These are phyloP conservation scores for Homalodisca vitripennis DNA, from an alignment of 1,140 invertebrate genomes.

Conservation along the genomic window DNA sequence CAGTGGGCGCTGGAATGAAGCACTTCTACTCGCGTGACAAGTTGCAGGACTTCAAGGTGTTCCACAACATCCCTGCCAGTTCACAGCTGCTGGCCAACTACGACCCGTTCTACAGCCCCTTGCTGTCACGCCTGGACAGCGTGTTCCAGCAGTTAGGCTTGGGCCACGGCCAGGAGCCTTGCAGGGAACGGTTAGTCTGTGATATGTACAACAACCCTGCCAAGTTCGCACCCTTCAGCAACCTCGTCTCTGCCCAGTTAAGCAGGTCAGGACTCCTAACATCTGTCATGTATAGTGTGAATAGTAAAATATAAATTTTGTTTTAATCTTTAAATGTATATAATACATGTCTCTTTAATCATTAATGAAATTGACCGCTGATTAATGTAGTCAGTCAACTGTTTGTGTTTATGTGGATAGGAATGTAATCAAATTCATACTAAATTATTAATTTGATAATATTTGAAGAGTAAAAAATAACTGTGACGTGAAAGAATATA, in stretches of 20 bases:
- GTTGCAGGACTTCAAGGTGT: slow-evolving; percentile 60
- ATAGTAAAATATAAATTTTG: not conserved
- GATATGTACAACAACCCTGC: slow-evolving; percentile 83
- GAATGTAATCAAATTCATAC: no score
- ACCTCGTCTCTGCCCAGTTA: slow-evolving; percentile 81
- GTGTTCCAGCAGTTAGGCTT: slow-evolving; percentile 78
- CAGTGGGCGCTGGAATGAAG: not conserved
- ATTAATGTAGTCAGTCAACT: no score
- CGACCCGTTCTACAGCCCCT: slow-evolving; percentile 82
- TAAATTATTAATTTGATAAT: no score
- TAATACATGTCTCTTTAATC: no score
- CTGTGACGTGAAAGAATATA: no score
- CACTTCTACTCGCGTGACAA: slow-evolving; percentile 47
- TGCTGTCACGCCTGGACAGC: slow-evolving; percentile 75
- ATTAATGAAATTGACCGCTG: no score
- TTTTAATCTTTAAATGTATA: no score
- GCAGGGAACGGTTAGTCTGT: slow-evolving; percentile 78
- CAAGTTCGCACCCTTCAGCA: slow-evolving; percentile 82
- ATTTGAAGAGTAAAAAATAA: no score
- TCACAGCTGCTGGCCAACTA: slow-evolving; percentile 79
- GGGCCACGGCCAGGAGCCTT: slow-evolving; percentile 64
- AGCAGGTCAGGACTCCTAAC: slow-evolving; percentile 65
- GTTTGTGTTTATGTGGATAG: no score
- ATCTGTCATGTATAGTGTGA: not conserved
- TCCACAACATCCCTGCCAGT: slow-evolving; percentile 80